These are phyloP conservation scores for Meloidogyne floridensis DNA, from an alignment of 1,140 invertebrate genomes.

Conservation along the genomic window DNA sequence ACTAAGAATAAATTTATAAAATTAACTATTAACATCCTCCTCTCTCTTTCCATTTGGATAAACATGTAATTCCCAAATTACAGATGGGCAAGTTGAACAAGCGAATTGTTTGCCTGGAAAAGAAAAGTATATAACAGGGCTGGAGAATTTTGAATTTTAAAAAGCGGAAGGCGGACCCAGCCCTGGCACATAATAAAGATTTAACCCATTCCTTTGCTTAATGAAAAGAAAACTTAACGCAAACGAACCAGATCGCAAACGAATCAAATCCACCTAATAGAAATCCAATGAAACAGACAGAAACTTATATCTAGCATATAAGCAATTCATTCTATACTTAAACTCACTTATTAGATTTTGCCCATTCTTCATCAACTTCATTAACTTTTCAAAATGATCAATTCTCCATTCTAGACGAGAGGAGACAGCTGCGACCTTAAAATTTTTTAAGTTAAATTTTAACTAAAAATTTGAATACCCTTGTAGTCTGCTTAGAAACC, in stretches of 20 bases:
- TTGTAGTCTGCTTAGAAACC: constrained; percentile 33
- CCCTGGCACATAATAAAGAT: too few relatives aligned
- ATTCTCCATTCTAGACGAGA: constrained; percentile 45
- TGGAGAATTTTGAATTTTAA: too few relatives aligned
- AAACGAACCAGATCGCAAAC: too few relatives aligned
- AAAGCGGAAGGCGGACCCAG: too few relatives aligned
- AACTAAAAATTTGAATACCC: not conserved
- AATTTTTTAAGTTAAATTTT: not conserved
- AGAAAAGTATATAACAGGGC: not conserved
- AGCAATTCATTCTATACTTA: not conserved
- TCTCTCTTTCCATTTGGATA: constrained; percentile 65
- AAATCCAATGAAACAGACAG: too few relatives aligned
- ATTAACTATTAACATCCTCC: constrained; percentile 50
- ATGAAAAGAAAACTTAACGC: too few relatives aligned
- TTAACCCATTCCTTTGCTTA: too few relatives aligned
- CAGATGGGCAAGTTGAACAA: constrained; percentile 49
- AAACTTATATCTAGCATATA: too few relatives aligned
- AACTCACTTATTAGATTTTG: constrained; percentile 55
- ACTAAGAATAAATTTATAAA: constrained; percentile 5
- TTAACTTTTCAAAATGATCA: constrained; percentile 58
- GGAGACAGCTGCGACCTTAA: constrained; percentile 41
- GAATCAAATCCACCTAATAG: too few relatives aligned
- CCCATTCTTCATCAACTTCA: constrained; percentile 63
- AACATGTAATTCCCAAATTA: constrained; percentile 62
- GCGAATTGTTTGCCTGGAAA: constrained; percentile 39